Evolutionary conservation across 2,797 vertebrate species (phyloP).

Genomic region (Semaprochilodus insignis): DNA sequence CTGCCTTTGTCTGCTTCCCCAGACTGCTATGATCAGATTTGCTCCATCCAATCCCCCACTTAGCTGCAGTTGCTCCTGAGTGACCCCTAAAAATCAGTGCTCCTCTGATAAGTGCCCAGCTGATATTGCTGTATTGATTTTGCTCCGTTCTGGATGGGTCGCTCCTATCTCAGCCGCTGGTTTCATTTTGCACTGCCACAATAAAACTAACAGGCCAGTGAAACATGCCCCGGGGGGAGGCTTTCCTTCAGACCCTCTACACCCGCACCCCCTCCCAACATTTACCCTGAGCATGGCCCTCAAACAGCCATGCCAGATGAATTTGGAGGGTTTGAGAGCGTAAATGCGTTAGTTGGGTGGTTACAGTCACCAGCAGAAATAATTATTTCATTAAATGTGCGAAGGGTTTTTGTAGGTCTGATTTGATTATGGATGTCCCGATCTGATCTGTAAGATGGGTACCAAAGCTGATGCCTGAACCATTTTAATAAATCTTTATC

Average conservation of each 20-base stretch:
- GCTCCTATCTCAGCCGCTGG: conserved; percentile 70
- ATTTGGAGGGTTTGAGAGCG: neutral
- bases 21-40: conserved; percentile 16
- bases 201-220: conserved; percentile 85
- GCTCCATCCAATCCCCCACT: conserved; percentile 60
- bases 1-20: neutral
- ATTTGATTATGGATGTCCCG: neutral
- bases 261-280: conserved; percentile 54
- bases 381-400: neutral
- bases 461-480: too few species aligned
- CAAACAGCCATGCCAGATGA: neutral
- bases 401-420: too few species aligned
- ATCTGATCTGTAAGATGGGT: too few species aligned
- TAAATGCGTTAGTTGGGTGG: neutral
- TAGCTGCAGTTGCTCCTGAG: conserved; percentile 80
- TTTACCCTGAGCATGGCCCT: neutral
- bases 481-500: too few species aligned
- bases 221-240: conserved; percentile 73
- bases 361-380: neutral
- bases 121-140: conserved; percentile 89
- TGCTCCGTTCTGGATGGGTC: conserved; percentile 72
- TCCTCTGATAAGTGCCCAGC: conserved; percentile 83
- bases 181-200: conserved; percentile 84
- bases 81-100: conserved; percentile 80
- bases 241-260: conserved; percentile 23